Conservation (phyloP, 2,113 vertebrate genomes). For the Gopherus flavomarginatus region DNA sequence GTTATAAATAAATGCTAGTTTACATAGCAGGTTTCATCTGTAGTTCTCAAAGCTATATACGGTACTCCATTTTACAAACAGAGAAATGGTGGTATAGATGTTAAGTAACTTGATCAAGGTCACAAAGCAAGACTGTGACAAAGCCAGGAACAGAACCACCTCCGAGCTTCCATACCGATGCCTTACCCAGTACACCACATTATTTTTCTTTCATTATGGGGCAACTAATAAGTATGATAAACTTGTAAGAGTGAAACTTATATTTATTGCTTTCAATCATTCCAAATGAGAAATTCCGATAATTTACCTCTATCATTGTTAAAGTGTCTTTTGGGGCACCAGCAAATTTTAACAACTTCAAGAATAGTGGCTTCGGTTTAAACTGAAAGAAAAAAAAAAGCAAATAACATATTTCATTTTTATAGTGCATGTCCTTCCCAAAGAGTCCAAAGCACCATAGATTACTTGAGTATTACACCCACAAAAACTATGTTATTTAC, state of each 20-base stretch:
- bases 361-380: too few relatives aligned
- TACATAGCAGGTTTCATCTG: too few relatives aligned
- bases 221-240: background rate
- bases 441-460: background rate
- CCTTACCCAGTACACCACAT: background rate
- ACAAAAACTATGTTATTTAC: background rate
- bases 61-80: too few relatives aligned
- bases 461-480: background rate
- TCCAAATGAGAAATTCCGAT: background rate
- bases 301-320: constrained; percentile 76
- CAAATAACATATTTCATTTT: fast-evolving
- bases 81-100: background rate
- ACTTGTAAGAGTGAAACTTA: background rate
- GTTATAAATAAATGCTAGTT: too few relatives aligned
- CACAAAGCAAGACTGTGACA: background rate
- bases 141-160: background rate
- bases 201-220: background rate
- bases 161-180: background rate
- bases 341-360: too few relatives aligned
- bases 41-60: too few relatives aligned
- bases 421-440: background rate
- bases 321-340: too few relatives aligned
- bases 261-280: background rate
- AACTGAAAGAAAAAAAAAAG: constrained; percentile 71
- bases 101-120: background rate